Evolutionary conservation across 2,888 invertebrate species (phyloP), one percentile per base, ranked within the genome.

Genomic region (Volucella bombylans): DNA sequence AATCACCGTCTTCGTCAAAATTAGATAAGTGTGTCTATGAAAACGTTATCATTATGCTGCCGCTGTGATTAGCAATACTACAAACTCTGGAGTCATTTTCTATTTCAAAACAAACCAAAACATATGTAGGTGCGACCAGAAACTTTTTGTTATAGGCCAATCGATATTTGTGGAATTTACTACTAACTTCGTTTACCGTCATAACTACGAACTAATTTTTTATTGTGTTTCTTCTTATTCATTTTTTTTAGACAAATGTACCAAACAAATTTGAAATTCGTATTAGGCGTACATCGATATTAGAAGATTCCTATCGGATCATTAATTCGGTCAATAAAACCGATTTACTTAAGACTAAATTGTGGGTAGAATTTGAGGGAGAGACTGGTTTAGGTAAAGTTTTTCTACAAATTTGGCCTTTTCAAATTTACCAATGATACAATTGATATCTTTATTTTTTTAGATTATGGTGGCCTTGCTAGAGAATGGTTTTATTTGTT

Each of bases 361-460:
- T 99, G 72, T 99, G 99, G 99, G 96, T 99, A 71, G 99, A 99
- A 92, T 99, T 99, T 92, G 98, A 99, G 91, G 97, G 98, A 3
- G 99, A 99, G 93, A 96, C 97, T 52, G 99, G 99, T 14, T 91
- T 94, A 67, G 94, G 94, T 94, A 88, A 92, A 92, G 69, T 23
- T 9, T 12, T 68, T 55, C 23, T 31, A 55, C 10, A 4, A 39
- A 52, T 11, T 23, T 47, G 31, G 18, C 3, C 12, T 71, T 61
- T 1, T 49, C 12, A 52, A 14, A 11, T n/a, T n/a, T 38, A 50
- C 4, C 12, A 50, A 45, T 4, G 39, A 18, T 41, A 1, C 15
- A 11, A 31, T 10, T 68, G 12, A 2, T 23, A 31, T 65, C 38
- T 64, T 55, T 79, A n/a, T 45, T 38, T 11, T 47, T 74, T 0